Base-by-base conservation (phyloP, 2,888 invertebrate species). In the Stegophylla sp. region DNA sequence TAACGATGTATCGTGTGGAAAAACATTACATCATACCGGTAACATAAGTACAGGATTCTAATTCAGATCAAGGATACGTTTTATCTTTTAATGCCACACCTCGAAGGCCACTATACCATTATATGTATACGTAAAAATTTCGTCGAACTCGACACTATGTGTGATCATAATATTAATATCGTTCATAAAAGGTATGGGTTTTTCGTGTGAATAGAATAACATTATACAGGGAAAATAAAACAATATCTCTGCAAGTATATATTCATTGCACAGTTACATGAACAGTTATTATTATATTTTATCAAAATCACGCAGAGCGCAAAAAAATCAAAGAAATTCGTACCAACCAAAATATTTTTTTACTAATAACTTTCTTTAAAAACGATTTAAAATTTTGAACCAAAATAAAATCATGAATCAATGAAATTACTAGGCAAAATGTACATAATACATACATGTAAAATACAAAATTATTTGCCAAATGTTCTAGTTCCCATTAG, bases 1-100 rank as follows among this genome's bases (percentile, higher is more conserved):
- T 26, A 43, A 64, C 43, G 56, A 66, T 75, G 53, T 76, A 23
- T 66, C 66, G 53, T 28, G 28, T 71, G 51, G 28, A 59, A 77
- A 13, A 63, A 41, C 10, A 48, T 79, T 79, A 61, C 79, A 51
- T 71, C 79, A 71, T 79, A 63, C 79, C 79, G 79, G 79, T 71
- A 79, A 79, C 9, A 51, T 71, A 71, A 79, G 41, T 79, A 79
- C 23, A 48, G 67, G 59, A 77, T 77, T 67, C 43, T 59, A 61
- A 79, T 79, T 69, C 79, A 79, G 79, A 79, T 79, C 79, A 79
- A 79, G 79, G 79, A 79, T 79, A 67, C 53, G 15, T 48, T 63
- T 41, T 69, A 51, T 69, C 20, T 63, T 71, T 79, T 71, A 34
- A 79, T 69, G 48, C 34, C 79, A 34, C 48, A 41, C 48, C 61